Conservation (phyloP, 2,113 vertebrate genomes). For the Cnemophilus loriae region DNA sequence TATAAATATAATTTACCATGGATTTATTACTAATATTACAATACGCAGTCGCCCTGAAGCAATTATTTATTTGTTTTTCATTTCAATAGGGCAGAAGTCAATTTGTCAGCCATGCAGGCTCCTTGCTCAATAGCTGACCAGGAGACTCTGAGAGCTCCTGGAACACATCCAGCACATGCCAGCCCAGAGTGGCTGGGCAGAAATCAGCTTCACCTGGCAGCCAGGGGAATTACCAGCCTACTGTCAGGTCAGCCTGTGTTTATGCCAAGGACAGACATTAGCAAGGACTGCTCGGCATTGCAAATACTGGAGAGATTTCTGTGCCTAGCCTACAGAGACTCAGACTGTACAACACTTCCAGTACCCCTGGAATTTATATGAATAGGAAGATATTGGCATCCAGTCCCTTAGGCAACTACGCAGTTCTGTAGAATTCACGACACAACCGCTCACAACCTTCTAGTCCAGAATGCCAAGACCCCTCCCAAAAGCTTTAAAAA, state of each 20-base stretch:
- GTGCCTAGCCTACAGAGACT: not conserved
- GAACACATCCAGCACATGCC: not conserved
- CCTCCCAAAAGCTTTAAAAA: not conserved
- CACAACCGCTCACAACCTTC: not conserved
- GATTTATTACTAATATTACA: conserved; percentile 32
- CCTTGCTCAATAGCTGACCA: not conserved
- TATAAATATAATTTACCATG: conserved; percentile 3
- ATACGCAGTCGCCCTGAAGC: not conserved
- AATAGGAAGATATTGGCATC: not conserved
- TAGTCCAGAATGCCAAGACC: not conserved
- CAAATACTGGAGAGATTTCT: not conserved
- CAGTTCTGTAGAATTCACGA: not conserved
- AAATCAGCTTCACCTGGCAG: not conserved
- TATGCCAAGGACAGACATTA: not conserved
- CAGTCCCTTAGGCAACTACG: accelerated
- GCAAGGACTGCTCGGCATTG: not conserved
- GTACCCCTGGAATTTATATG: not conserved
- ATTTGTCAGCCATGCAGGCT: not conserved
- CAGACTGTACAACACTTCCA: not conserved
- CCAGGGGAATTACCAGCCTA: not conserved
- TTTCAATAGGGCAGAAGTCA: conserved; percentile 7
- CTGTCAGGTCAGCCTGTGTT: not conserved
- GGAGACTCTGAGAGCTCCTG: not conserved
- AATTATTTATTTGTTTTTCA: conserved; percentile 54
- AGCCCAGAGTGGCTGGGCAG: not conserved